Conservation (phyloP, 2,113 vertebrate species). For the Casuarius casuarius region DNA sequence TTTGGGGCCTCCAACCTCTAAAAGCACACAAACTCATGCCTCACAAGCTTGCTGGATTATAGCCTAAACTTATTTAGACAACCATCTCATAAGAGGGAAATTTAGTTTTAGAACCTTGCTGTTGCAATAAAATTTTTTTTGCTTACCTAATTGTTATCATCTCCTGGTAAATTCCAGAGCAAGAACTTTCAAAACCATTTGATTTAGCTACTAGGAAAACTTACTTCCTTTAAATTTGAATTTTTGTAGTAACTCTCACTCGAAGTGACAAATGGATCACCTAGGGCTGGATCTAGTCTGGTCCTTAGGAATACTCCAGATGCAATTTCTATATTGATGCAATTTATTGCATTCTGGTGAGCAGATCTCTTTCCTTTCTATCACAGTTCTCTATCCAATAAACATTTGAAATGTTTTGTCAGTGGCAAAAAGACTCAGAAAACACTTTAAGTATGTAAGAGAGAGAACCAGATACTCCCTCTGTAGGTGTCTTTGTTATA, state of each 20-base stretch:
- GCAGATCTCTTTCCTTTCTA: background rate
- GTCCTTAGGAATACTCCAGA: background rate
- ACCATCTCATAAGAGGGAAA: background rate
- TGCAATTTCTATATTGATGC: background rate
- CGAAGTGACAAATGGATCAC: background rate
- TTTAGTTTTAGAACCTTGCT: background rate
- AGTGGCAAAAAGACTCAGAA: background rate
- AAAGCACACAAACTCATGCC: background rate
- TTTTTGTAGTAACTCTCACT: background rate
- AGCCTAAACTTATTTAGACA: background rate
- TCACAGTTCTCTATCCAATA: background rate
- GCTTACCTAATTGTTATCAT: background rate
- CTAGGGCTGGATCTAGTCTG: background rate
- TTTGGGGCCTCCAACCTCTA: background rate
- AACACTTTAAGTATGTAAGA: slow-evolving; percentile 46
- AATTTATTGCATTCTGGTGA: background rate
- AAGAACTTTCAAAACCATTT: background rate
- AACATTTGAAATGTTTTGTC: slow-evolving; percentile 1
- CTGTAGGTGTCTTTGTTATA: background rate
- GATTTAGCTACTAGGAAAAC: background rate
- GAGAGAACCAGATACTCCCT: background rate
- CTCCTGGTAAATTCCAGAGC: background rate
- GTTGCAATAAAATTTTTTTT: background rate
- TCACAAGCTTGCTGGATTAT: background rate
- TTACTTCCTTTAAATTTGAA: background rate